Evolutionary conservation across 2,113 vertebrate species (phyloP).

Genomic region (Pagrus major): DNA sequence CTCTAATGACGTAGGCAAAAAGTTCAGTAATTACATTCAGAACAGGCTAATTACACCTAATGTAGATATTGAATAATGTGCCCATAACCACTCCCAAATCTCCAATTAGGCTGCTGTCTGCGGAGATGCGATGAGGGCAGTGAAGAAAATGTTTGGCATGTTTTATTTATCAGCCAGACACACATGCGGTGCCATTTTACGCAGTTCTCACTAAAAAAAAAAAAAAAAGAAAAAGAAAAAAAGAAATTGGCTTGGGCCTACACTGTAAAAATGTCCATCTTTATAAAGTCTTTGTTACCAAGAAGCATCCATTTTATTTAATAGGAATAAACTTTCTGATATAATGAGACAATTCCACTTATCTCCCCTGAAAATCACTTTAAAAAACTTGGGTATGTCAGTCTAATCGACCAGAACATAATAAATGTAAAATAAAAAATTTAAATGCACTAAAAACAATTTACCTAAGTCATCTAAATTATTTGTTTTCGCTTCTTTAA

Average conservation of each 20-base stretch:
- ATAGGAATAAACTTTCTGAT: background rate
- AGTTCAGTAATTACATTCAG: background rate
- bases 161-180: background rate
- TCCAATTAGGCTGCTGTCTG: constrained; percentile 16
- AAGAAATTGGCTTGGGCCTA: background rate
- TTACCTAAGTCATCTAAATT: background rate
- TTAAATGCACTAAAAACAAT: background rate
- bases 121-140: background rate
- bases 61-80: background rate
- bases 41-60: background rate
- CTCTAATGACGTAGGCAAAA: constrained; percentile 8
- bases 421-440: background rate
- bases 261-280: background rate
- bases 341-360: background rate
- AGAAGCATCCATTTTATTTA: background rate
- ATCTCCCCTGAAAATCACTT: background rate
- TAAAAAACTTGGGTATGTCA: background rate
- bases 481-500: background rate
- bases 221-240: too few relatives aligned
- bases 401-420: background rate
- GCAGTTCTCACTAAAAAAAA: background rate
- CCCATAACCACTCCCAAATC: constrained; percentile 1
- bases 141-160: background rate
- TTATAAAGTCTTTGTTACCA: background rate
- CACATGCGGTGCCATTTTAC: background rate